Base-by-base conservation (phyloP, 2,113 vertebrate species). In the Tetrao urogallus region DNA sequence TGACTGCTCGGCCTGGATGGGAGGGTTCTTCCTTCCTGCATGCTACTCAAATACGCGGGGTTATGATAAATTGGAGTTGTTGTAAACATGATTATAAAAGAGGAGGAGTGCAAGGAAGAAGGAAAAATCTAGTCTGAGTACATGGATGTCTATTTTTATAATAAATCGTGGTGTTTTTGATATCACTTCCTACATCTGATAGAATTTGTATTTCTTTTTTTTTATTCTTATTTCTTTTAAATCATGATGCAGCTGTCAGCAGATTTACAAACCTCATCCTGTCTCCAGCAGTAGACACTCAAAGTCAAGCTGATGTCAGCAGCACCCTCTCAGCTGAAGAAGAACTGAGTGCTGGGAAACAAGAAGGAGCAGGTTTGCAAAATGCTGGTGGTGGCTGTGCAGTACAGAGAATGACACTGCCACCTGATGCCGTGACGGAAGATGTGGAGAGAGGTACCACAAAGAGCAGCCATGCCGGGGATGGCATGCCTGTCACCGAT, bases 171-270 rank as follows among this genome's bases (percentile, higher is more conserved):
- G 13, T 70, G 80, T 38, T 94, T 91, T 15, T 64, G 4, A 58
- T 57, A 50, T 71, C 22, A 8, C 47, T 92, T 92, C 74, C 48
- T 43, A 4, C 57, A 86, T 54, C 58, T 94, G 72, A 89, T 45
- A 74, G 10, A 20, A 17, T 85, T 87, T 83, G 7, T 52, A 47
- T 36, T 47, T 70, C 22, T 52, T 28, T 94, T 85, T 66, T 32
- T 17, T 16, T 32, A 15, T 60, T 27, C 66, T 17, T 34, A 4
- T 60, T 83, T 69, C 52, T 58, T 73, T 52, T 36, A 11, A 20
- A 15, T 87, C 48, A 11, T 72, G 28, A 87, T 80, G 36, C 97
- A 99, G 99, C 97, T 98, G 96, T 97, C 95, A 98, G 98, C 90
- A 95, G 96, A 81, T 96, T 97, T 85, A 97, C 98, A 86, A 97